These are phyloP conservation scores for Protosalanx chinensis DNA, from an alignment of 2,797 vertebrate species.

Conservation along the genomic window DNA sequence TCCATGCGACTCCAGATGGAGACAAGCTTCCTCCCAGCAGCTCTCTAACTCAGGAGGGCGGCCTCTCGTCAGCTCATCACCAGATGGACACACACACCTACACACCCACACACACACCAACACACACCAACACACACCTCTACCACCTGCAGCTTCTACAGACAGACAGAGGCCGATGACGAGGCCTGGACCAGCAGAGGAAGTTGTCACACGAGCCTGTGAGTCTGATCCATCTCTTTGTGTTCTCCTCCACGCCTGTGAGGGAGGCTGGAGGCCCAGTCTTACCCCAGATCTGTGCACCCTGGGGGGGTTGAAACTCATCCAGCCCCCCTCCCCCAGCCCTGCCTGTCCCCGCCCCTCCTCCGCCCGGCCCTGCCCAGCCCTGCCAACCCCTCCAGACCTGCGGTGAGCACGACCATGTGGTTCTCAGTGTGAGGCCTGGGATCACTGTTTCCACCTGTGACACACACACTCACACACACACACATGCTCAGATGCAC, in stretches of 20 bases:
- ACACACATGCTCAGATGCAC: no score
- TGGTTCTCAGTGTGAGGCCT: not conserved
- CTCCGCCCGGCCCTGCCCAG: no score
- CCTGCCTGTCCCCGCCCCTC: no score
- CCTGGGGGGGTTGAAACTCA: not conserved
- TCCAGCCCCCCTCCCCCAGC: constrained; percentile 9
- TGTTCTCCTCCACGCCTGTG: not conserved
- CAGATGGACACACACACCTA: not conserved
- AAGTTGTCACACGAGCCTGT: not conserved
- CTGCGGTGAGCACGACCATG: not conserved
- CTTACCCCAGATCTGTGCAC: no score
- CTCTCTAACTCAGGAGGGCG: constrained; percentile 17
- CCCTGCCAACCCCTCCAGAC: not conserved
- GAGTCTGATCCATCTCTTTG: not conserved
- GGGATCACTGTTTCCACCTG: not conserved
- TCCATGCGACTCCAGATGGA: constrained; percentile 68
- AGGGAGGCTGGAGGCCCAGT: no score
- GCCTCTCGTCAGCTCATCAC: constrained; percentile 20
- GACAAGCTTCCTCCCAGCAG: constrained; percentile 76
- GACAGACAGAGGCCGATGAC: no score
- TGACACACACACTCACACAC: not conserved
- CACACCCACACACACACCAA: not conserved
- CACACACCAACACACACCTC: constrained; percentile 22
- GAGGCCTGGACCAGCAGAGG: no score
- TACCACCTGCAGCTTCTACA: not conserved